Conservation (phyloP, 2,888 invertebrate species). For the Tetanocera ferruginea region DNA sequence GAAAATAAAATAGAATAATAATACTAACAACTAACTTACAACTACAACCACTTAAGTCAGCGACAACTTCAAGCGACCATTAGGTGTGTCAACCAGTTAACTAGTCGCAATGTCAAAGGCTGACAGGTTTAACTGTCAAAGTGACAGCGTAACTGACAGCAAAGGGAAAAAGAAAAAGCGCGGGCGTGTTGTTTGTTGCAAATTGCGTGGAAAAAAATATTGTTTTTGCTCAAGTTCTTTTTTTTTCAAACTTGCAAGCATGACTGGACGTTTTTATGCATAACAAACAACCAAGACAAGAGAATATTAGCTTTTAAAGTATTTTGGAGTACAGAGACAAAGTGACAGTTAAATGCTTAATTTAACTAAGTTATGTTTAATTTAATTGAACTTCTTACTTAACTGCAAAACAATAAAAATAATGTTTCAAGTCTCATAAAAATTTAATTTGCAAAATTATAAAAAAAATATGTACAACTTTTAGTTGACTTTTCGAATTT, state of each 20-base stretch:
- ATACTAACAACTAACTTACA: not conserved
- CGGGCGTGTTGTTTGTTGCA: not conserved
- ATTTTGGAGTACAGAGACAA: no score
- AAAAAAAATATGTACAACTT: no score
- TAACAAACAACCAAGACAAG: no score
- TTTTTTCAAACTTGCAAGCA: no score
- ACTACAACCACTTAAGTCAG: not conserved
- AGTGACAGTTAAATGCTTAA: no score
- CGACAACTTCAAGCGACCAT: not conserved
- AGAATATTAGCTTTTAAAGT: no score
- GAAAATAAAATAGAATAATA: not conserved
- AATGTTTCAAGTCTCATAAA: no score
- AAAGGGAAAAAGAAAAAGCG: not conserved
- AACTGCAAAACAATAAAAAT: no score
- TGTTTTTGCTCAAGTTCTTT: not conserved
- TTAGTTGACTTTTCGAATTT: no score
- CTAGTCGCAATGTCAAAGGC: conserved; percentile 30
- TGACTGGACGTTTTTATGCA: no score
- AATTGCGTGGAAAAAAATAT: not conserved
- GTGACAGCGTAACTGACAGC: conserved; percentile 6
- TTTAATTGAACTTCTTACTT: no score
- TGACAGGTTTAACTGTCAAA: conserved; percentile 10
- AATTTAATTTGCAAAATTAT: no score
- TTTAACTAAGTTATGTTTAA: not conserved
- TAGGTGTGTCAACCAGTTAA: conserved; percentile 27